Conservation (phyloP, 2,113 vertebrate species). For the Otus sunia region DNA sequence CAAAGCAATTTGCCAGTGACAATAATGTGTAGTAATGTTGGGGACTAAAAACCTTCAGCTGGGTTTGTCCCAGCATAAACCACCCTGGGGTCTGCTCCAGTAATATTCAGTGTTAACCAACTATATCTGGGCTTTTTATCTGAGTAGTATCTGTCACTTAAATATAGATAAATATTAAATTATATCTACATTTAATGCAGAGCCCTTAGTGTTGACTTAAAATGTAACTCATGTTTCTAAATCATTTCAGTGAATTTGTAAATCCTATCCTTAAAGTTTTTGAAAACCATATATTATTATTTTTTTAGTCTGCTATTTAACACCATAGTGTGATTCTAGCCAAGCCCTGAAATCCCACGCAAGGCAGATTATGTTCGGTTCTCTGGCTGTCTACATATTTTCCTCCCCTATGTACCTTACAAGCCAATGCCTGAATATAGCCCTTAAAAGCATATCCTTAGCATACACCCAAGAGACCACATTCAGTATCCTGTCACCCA, state of each 20-base stretch:
- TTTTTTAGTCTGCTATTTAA: slow-evolving; percentile 15
- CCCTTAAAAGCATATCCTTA: slow-evolving; percentile 8
- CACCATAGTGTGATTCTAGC: background rate
- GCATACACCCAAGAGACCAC: background rate
- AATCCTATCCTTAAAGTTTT: background rate
- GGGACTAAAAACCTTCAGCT: slow-evolving; percentile 9
- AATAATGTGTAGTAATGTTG: slow-evolving; percentile 9
- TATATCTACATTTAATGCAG: background rate
- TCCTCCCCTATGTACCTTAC: slow-evolving; percentile 16
- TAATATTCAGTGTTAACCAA: background rate
- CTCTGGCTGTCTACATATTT: slow-evolving; percentile 46
- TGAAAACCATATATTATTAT: background rate
- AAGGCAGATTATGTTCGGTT: slow-evolving; percentile 36
- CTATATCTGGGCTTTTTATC: background rate
- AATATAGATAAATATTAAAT: background rate
- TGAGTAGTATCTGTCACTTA: background rate
- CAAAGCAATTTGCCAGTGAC: slow-evolving; percentile 39
- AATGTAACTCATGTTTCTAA: background rate
- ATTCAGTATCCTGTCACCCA: background rate
- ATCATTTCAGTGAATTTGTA: slow-evolving; percentile 21
- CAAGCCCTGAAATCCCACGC: slow-evolving; percentile 55
- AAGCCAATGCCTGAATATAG: slow-evolving; percentile 28
- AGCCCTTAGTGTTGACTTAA: background rate
- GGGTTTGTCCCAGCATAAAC: slow-evolving; percentile 30
- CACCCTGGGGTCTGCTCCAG: background rate